Conservation (phyloP, 2,888 invertebrate species). For the Plebejus anna region DNA sequence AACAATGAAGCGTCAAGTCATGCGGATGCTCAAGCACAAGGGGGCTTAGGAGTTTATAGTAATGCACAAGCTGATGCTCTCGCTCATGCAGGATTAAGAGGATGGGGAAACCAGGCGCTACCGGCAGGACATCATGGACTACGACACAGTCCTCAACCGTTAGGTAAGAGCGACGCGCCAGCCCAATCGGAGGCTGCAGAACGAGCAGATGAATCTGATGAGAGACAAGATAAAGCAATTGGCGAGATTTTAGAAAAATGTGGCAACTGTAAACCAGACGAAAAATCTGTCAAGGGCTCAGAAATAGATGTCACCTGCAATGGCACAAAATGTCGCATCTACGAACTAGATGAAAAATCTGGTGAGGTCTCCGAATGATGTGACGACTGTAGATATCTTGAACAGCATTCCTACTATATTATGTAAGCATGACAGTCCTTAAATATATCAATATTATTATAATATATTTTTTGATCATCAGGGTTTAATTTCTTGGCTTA, state of each 20-base stretch:
- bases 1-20: constrained; percentile 25
- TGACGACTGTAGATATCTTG: neutral
- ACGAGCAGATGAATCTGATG: neutral
- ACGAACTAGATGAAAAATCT: neutral
- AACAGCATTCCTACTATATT: neutral
- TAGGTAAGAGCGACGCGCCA: neutral
- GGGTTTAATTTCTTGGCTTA: no score
- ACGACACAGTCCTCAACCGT: neutral
- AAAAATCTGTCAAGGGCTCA: neutral
- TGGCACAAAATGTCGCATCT: neutral
- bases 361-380: neutral
- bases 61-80: constrained; percentile 35
- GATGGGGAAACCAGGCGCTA: neutral
- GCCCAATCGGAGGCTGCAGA: constrained; percentile 30
- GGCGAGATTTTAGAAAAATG: neutral
- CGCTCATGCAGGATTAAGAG: constrained; percentile 35
- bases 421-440: neutral
- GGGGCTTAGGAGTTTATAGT: constrained; percentile 33
- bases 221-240: neutral
- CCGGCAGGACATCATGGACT: neutral
- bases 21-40: constrained; percentile 30
- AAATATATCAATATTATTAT: neutral
- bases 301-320: neutral
- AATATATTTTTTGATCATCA: no score
- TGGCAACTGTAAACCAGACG: neutral